These are phyloP conservation scores for Epistrophe eligans DNA, from an alignment of 2,888 invertebrate species.

Conservation along the genomic window DNA sequence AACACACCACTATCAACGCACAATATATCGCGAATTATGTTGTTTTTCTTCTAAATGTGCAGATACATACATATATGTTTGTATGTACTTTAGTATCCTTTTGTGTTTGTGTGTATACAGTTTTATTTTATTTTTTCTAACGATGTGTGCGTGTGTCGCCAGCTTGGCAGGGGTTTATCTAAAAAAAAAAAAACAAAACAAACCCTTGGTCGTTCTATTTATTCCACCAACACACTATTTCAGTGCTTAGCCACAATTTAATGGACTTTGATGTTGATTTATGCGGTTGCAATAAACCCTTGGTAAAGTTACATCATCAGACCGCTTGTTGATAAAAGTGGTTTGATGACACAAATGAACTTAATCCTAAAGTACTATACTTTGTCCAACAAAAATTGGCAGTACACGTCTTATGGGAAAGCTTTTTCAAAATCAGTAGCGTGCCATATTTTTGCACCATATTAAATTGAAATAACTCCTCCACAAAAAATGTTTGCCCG, in stretches of 20 bases:
- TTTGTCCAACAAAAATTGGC: no score
- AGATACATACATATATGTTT: neutral
- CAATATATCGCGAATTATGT: constrained; percentile 9
- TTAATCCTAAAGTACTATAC: neutral
- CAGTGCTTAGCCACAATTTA: constrained; percentile 51
- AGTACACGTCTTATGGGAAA: no score
- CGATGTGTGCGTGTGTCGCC: constrained; percentile 57
- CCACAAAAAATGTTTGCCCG: no score
- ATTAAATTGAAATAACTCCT: no score
- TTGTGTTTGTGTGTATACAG: constrained; percentile 20
- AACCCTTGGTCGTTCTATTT: constrained; percentile 16
- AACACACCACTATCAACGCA: constrained; percentile 4
- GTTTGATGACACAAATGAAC: constrained; percentile 1
- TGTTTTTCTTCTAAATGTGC: constrained; percentile 41
- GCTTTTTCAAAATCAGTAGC: no score
- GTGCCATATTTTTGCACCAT: no score
- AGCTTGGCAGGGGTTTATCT: constrained; percentile 62
- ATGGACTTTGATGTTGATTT: constrained; percentile 74
- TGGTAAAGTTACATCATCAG: constrained; percentile 64
- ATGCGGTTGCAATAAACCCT: constrained; percentile 67
- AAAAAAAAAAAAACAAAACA: neutral
- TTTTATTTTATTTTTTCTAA: constrained; percentile 30
- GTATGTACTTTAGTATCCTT: constrained; percentile 37
- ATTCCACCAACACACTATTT: constrained; percentile 1
- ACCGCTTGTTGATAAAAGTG: constrained; percentile 3